A percentile compares a stretch with the other conserved stretches of the same genome.
Conservation (phyloP, 2,797 vertebrate species). For the Zonotrichia albicollis region DNA sequence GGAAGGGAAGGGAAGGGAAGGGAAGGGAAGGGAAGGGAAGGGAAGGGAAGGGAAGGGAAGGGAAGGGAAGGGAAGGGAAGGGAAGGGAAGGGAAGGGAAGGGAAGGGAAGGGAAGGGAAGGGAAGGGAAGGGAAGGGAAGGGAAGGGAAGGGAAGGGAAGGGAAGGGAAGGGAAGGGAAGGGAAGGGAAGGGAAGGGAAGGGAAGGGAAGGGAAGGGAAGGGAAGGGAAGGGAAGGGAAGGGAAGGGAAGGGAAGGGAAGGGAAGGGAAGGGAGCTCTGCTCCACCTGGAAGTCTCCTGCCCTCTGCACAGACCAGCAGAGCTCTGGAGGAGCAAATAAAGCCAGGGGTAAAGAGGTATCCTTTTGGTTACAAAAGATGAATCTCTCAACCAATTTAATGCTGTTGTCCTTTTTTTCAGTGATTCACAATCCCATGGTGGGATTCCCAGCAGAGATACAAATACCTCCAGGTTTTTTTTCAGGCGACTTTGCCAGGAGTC, state of each 20-base stretch:
- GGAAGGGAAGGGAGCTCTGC: no score
- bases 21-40: no score
- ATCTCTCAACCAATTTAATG: not conserved
- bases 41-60: no score
- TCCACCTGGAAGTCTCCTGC: no score
- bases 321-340: not conserved
- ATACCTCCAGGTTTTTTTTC: not conserved
- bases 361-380: not conserved
- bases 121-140: no score
- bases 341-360: not conserved
- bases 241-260: not conserved
- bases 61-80: no score
- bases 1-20: no score
- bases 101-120: no score
- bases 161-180: no score
- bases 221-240: not conserved
- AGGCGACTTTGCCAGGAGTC: not conserved
- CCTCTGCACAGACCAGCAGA: not conserved
- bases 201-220: not conserved
- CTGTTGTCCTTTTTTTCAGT: not conserved
- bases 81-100: no score
- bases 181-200: no score
- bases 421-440: not conserved
- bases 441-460: not conserved
- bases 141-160: no score